These are phyloP conservation scores for Drosophila nr. fundita DNA, from an alignment of 2,888 invertebrate genomes.

Conservation along the genomic window DNA sequence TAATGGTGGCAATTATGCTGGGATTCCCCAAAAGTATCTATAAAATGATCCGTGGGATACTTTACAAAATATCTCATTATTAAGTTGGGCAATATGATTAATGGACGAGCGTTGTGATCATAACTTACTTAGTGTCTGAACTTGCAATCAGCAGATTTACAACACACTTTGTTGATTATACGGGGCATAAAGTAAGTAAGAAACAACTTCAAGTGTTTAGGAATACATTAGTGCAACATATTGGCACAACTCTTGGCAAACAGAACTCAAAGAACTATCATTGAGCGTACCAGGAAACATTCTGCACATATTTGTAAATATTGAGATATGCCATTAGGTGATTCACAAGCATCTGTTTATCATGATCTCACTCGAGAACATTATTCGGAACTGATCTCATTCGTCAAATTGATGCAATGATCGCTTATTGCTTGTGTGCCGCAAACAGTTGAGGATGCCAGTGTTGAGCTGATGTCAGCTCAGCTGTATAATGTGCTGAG, in stretches of 20 bases:
- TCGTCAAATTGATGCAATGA: conserved; percentile 5
- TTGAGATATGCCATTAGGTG: conserved; percentile 19
- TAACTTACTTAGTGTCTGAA: neutral
- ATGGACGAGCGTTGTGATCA: neutral
- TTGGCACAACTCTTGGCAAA: neutral
- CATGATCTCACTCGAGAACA: conserved; percentile 25
- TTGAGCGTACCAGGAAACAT: neutral
- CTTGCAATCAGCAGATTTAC: neutral
- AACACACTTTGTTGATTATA: neutral
- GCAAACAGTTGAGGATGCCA: neutral
- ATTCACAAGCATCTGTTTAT: neutral
- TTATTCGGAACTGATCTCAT: conserved; percentile 17
- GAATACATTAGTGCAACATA: neutral
- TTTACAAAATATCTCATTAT: neutral
- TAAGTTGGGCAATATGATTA: neutral
- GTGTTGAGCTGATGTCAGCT: conserved; percentile 42
- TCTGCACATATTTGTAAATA: neutral
- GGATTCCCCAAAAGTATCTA: neutral
- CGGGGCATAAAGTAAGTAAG: neutral
- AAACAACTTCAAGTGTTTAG: neutral
- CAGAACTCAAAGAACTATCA: conserved; percentile 10
- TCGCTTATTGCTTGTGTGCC: neutral
- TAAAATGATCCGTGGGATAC: neutral
- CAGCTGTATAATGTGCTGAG: neutral
- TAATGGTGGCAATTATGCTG: neutral